Percentiles rank a stretch among this genome's conserved stretches.
phyloP scores from a whole-genome alignment of 2,888 invertebrate genomes.

The Eudemis profundana region DNA sequence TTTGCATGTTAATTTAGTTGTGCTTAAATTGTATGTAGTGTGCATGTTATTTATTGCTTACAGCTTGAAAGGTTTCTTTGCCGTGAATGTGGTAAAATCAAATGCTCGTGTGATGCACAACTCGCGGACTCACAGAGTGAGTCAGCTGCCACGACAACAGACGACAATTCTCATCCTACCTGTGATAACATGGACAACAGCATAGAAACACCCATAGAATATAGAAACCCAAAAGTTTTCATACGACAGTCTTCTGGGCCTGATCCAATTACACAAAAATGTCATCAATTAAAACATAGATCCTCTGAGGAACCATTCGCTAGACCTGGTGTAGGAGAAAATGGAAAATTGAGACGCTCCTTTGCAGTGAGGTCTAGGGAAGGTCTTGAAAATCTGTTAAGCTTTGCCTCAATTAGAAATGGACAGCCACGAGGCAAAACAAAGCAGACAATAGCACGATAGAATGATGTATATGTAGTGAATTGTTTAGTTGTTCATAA shows the following conservation, averaged over 20 bases:
- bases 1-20: slow-evolving; percentile 66
- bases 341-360: slow-evolving; percentile 75
- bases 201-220: slow-evolving; percentile 57
- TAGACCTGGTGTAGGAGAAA: slow-evolving; percentile 65
- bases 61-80: slow-evolving; percentile 91
- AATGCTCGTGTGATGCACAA: slow-evolving; percentile 84
- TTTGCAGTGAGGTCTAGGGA: slow-evolving; percentile 79
- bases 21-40: slow-evolving; percentile 72
- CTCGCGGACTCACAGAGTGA: slow-evolving; percentile 48
- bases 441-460: slow-evolving; percentile 62
- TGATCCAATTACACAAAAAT: slow-evolving; percentile 55
- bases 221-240: slow-evolving; percentile 60
- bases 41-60: slow-evolving; percentile 87
- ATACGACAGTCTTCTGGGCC: slow-evolving; percentile 64
- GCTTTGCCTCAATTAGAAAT: slow-evolving; percentile 69
- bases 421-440: slow-evolving; percentile 64
- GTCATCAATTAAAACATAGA: slow-evolving; percentile 56
- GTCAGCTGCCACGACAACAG: slow-evolving; percentile 25
- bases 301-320: slow-evolving; percentile 70
- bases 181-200: slow-evolving; percentile 36
- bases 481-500: slow-evolving; percentile 23
- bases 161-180: slow-evolving; percentile 25
- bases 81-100: slow-evolving; percentile 88
- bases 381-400: slow-evolving; percentile 76
- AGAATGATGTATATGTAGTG: slow-evolving; percentile 39